These are phyloP conservation scores for Ectropis grisescens DNA, from an alignment of 1,140 invertebrate species.

Conservation along the genomic window DNA sequence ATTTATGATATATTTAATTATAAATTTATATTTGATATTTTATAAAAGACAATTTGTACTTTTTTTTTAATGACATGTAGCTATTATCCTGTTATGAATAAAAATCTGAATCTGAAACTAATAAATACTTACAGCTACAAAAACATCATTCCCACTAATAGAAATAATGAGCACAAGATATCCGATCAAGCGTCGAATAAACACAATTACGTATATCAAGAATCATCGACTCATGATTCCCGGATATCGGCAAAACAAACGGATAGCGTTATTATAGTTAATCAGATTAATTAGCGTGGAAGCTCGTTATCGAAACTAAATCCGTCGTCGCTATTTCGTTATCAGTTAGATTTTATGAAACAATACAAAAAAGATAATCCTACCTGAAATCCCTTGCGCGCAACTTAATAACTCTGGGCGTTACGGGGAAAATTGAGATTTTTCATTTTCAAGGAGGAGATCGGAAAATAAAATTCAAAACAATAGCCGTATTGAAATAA, in stretches of 20 bases:
- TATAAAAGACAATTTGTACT: too few species aligned
- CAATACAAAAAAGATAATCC: slow-evolving; percentile 17
- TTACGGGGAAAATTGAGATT: slow-evolving; percentile 21
- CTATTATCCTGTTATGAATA: too few species aligned
- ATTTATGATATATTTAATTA: too few species aligned
- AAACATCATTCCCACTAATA: too few species aligned
- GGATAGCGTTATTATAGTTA: slow-evolving; percentile 6
- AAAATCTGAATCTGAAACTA: too few species aligned
- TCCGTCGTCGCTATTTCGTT: slow-evolving; percentile 5
- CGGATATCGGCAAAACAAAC: slow-evolving; percentile 15
- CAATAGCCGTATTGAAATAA: slow-evolving; percentile 48
- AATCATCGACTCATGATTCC: slow-evolving; percentile 14
- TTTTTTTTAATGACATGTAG: too few species aligned
- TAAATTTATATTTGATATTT: too few species aligned
- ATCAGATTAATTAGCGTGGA: slow-evolving; percentile 8
- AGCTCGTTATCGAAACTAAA: slow-evolving; percentile 2
- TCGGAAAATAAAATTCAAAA: slow-evolving; percentile 34
- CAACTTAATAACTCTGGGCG: slow-evolving; percentile 11
- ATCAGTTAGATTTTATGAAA: slow-evolving; percentile 7
- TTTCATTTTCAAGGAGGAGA: slow-evolving; percentile 27
- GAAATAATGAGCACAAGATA: too few species aligned
- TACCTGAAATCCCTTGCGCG: slow-evolving; percentile 8
- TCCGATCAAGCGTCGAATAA: too few species aligned
- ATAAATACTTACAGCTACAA: too few species aligned
- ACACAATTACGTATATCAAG: too few species aligned